Evolutionary conservation across 2,797 vertebrate genomes (phyloP), one percentile per base, ranked within the genome.

Genomic region (Trematomus bernacchii): DNA sequence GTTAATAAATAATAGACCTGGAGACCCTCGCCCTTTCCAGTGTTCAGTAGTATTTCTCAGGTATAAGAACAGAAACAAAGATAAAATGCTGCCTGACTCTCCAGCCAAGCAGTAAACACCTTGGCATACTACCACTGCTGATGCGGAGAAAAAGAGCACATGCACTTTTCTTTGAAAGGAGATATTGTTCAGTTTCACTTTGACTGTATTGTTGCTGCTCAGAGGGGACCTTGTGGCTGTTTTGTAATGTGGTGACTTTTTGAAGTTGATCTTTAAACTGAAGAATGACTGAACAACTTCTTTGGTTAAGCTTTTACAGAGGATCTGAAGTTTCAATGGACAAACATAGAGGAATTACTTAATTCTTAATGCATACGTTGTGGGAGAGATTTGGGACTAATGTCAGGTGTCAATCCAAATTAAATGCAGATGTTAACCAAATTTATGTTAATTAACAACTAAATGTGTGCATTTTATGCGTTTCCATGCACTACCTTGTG

Each of bases 61-160:
- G 85, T 91, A 82, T 87, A n/a, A n/a, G 72, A 81, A 73, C 47
- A 90, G 83, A 91, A 90, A 86, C 66, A 85, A 82, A 85, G 84
- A 86, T 85, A 84, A 89, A 89, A 89, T 71, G 66, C 77, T 67
- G 53, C 67, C 85, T 77, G 71, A 67, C 58, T 86, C 73, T 80
- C 62, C 79, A 87, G 73, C 70, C 66, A 68, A 86, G 85, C 82
- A 85, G 90, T 86, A 86, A 90, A 92, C 80, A 83, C 75, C 71
- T 71, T 66, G 67, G 43, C 60, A 55, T 73, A 44, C 66, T 66
- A 21, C 64, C 7, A 33, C 62, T 70, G 81, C 46, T 68, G 82
- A 37, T 76, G 51, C 71, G 78, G 79, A 82, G 84, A 87, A 65
- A 87, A 85, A 85, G 73, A 80, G 21, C 59, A 30, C 15, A 62